A percentile compares a stretch with the other conserved stretches of the same genome.
Conservation (phyloP, 2,888 invertebrate genomes). For the Pristionchus mayeri region DNA sequence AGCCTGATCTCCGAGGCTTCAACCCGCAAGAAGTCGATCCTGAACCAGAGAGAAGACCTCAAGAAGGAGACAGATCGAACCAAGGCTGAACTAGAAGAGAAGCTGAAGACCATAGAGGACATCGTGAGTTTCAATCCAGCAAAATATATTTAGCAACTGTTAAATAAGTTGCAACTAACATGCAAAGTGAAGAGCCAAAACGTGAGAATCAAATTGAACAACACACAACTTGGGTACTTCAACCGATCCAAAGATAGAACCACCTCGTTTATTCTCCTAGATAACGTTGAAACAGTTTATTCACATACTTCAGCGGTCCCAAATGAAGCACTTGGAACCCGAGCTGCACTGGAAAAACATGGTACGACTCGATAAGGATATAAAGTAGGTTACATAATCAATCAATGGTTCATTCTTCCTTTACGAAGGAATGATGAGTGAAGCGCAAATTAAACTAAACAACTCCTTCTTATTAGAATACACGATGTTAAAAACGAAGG, state of each 20-base stretch:
- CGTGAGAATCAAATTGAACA: too few species aligned
- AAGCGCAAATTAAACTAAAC: too few species aligned
- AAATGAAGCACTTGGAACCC: conserved; percentile 47
- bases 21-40: conserved; percentile 27
- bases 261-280: too few species aligned
- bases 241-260: too few species aligned
- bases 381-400: conserved; percentile 34
- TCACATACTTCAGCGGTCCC: conserved; percentile 5
- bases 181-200: too few species aligned
- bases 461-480: too few species aligned
- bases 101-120: conserved; percentile 35
- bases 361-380: conserved; percentile 40
- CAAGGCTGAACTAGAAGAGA: conserved; percentile 50
- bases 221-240: too few species aligned
- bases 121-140: conserved; percentile 40
- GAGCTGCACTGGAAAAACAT: conserved; percentile 44
- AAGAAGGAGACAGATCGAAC: conserved; percentile 45
- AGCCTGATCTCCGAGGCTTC: conserved; percentile 46
- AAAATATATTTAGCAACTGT: too few species aligned
- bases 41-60: conserved; percentile 21
- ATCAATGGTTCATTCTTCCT: too few species aligned
- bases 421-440: too few species aligned
- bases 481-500: too few species aligned
- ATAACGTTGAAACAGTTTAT: background rate
- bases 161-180: too few species aligned